Evolutionary conservation across 2,888 invertebrate genomes (phyloP), one percentile per base, ranked within the genome.

Genomic region (Zhuqinia jingwanae): DNA sequence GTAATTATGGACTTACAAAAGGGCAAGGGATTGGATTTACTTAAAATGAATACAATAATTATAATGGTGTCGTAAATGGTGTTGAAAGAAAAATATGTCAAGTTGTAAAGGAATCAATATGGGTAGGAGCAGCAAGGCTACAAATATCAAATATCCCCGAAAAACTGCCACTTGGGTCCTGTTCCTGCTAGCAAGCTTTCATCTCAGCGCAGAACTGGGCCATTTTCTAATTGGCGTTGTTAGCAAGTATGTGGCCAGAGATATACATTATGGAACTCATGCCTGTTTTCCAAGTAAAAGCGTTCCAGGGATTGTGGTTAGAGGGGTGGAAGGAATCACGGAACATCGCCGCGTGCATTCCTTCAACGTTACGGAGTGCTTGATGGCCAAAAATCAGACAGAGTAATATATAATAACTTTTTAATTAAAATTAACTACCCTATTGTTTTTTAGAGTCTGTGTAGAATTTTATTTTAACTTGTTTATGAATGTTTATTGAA

Each of bases 181-280:
- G 91, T 96, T 94, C 27, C 93, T 97, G 89, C 95, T 97, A 87
- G 96, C 97, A 77, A 92, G 96, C 81, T 96, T 97, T 87, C 97
- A 97, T 92, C 95, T 97, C 85, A 93, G 97, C 27, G 97, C 96
- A n/a, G 97, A 97, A 92, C 93, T 97, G 89, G 97, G 97, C 36
- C 97, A 97, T 92, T 97, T 96, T 92, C 93, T 97, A 89, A 96
- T 97, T 91, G 97, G 96, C 93, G 91, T 93, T 3, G 97, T 97
- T 81, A 97, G 96, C 81, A 96, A 96, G 92, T 96, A 96, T 91
- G 96, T 96, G 60, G 97, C 97, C 1, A 95, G 95, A 15, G 96
- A 96, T 92, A 93, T 97, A 75, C 96, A 96, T 92, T 97, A 96
- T 91, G 97, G 97, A 15, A 97, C 97, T 92, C 95, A 96, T 91